Conservation (phyloP, 1,140 invertebrate species). For the Ctenoplectra terminalis region DNA sequence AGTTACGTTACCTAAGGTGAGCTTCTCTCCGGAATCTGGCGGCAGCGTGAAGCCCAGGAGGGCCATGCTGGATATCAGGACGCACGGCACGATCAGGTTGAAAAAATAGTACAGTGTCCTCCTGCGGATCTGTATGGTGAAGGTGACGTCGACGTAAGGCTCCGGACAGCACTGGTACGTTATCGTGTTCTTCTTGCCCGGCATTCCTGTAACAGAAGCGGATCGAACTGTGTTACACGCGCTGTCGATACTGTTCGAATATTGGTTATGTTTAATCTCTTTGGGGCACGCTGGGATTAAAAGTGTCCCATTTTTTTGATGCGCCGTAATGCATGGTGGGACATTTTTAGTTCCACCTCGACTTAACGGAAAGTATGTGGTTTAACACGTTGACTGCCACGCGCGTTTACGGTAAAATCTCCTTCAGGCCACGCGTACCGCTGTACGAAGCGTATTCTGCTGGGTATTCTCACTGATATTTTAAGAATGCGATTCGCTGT, state of each 20-base stretch:
- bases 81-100: constrained; percentile 99
- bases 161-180: constrained; percentile 93
- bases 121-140: constrained; percentile 97
- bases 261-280: no score
- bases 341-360: no score
- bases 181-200: constrained; percentile 92
- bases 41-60: constrained; percentile 98
- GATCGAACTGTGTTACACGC: neutral
- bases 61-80: constrained; percentile 99
- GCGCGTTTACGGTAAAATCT: no score
- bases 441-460: no score
- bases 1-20: constrained; percentile 93
- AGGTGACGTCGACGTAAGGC: constrained; percentile 98
- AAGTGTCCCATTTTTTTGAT: no score
- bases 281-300: no score
- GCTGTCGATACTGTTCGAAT: neutral
- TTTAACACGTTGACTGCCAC: no score
- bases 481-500: no score
- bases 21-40: constrained; percentile 99
- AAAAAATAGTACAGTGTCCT: constrained; percentile 99
- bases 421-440: no score
- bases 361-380: no score
- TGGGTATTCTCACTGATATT: no score
- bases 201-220: constrained; percentile 87
- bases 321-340: no score